Conservation (phyloP, 1,140 invertebrate species). For the Leptinotarsa undecemlineata region DNA sequence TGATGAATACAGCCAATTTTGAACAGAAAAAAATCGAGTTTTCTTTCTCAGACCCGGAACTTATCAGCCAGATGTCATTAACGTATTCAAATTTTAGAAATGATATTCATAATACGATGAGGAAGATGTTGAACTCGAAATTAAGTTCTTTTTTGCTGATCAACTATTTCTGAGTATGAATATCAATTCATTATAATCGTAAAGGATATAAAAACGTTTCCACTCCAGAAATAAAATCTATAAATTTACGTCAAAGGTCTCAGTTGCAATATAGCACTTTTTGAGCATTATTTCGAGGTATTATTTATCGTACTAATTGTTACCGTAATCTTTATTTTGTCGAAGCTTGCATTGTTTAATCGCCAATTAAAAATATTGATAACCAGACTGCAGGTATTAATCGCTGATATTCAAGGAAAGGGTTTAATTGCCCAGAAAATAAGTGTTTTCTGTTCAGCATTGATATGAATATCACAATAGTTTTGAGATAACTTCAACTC, state of each 20-base stretch:
- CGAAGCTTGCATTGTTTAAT: constrained; percentile 20
- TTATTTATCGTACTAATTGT: constrained; percentile 24
- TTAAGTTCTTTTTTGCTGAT: background rate
- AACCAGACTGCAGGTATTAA: constrained; percentile 3
- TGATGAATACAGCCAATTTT: too few species aligned
- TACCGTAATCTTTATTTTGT: constrained; percentile 12
- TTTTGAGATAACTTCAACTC: background rate
- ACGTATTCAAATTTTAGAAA: background rate
- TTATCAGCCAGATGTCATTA: too few species aligned
- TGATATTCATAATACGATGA: too few species aligned
- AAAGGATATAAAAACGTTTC: background rate
- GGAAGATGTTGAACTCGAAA: background rate
- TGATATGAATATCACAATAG: constrained; percentile 4
- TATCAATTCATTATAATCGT: background rate
- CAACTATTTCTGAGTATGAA: background rate
- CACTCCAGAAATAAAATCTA: background rate
- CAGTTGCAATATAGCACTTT: background rate
- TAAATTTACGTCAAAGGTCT: background rate
- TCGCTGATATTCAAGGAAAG: constrained; percentile 1
- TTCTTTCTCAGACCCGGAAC: too few species aligned
- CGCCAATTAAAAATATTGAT: constrained; percentile 24
- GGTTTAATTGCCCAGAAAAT: constrained; percentile 10
- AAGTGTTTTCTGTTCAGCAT: background rate
- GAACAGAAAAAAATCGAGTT: too few species aligned
- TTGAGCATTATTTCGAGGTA: constrained; percentile 8